Conservation (phyloP, 2,113 vertebrate genomes). For the Peromyscus polionotus region DNA sequence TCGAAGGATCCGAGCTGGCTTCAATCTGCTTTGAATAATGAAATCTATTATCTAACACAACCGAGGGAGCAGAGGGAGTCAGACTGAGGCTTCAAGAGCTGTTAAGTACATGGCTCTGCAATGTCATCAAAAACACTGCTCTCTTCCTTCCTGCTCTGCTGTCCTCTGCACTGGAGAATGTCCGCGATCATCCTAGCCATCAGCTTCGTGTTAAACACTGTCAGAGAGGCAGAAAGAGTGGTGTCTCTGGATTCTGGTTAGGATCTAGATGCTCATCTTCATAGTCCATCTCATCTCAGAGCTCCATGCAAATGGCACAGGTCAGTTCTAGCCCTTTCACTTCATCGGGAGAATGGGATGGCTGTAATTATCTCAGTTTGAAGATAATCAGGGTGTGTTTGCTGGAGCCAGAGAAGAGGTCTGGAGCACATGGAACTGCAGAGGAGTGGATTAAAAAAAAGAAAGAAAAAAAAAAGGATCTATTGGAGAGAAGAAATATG, state of each 20-base stretch:
- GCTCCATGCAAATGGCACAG: neutral
- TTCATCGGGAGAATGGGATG: neutral
- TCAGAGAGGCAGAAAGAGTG: neutral
- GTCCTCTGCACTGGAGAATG: neutral
- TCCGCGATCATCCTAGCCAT: neutral
- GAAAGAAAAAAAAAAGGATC: no score
- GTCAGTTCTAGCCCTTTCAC: neutral
- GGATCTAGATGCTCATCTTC: neutral
- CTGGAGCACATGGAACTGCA: neutral
- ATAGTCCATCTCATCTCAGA: neutral
- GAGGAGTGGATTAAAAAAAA: neutral
- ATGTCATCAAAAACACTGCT: neutral
- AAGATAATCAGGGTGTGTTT: neutral
- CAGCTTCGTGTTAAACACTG: neutral
- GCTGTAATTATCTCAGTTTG: neutral
- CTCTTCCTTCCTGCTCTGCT: neutral
- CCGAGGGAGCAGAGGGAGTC: neutral
- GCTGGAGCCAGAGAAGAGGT: neutral
- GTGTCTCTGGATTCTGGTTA: neutral
- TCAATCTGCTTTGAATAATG: neutral
- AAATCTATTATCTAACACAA: slow-evolving; percentile 5
- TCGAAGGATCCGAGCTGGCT: neutral
- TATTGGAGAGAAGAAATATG: neutral
- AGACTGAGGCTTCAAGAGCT: neutral
- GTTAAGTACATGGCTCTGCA: neutral